These are phyloP conservation scores for Delia radicum DNA, from an alignment of 1,140 invertebrate genomes.

Conservation along the genomic window DNA sequence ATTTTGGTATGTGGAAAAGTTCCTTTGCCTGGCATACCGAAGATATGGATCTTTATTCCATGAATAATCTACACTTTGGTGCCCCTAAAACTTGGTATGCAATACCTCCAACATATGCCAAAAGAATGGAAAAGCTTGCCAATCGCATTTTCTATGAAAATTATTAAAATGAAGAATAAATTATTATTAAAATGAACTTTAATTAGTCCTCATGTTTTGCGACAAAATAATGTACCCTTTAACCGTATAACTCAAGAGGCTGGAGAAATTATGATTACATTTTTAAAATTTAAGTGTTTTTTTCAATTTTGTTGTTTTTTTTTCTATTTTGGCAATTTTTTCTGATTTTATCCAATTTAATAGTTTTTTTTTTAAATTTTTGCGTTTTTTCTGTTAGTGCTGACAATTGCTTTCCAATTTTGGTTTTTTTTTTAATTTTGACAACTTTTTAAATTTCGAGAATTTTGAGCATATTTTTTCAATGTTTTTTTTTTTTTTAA, in stretches of 20 bases:
- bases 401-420: no score
- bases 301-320: no score
- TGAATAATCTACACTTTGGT: slow-evolving; percentile 95
- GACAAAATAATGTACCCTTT: slow-evolving; percentile 91
- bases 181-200: slow-evolving; percentile 98
- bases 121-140: slow-evolving; percentile 87
- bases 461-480: no score
- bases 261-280: slow-evolving; percentile 99
- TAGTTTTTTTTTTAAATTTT: no score
- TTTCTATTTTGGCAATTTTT: no score
- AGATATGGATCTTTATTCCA: slow-evolving; percentile 99
- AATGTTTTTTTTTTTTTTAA: no score
- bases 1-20: slow-evolving; percentile 99
- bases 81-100: slow-evolving; percentile 97
- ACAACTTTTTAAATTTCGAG: no score
- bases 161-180: slow-evolving; percentile 83
- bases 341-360: no score
- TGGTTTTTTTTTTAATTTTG: no score
- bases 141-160: slow-evolving; percentile 86
- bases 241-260: slow-evolving; percentile 96
- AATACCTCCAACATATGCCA: slow-evolving; percentile 92
- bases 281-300: no score
- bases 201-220: slow-evolving; percentile 90
- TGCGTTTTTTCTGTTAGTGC: no score
- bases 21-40: slow-evolving; percentile 99